Conservation (phyloP, 64 coral and sea anemone species). For the Actinia equina region DNA sequence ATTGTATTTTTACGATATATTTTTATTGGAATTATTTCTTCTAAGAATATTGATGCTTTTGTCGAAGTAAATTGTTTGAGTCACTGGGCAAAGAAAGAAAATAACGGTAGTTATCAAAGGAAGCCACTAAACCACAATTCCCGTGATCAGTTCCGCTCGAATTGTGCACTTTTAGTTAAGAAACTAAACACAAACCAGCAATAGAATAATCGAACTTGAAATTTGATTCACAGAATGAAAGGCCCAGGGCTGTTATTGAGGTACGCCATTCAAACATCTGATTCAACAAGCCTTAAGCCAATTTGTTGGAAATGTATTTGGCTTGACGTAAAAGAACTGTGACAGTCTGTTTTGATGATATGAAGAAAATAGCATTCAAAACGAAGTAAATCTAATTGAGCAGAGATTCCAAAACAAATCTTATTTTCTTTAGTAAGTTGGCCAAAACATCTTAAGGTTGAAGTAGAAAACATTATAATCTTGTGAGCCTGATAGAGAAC, state of each 20-base stretch:
- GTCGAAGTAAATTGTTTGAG: not conserved
- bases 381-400: not conserved
- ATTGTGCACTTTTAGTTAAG: conserved; percentile 37
- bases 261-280: not conserved
- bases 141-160: conserved; percentile 9
- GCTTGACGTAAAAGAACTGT: not conserved
- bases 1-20: not conserved
- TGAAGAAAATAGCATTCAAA: conserved; percentile 6
- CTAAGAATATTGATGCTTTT: not conserved
- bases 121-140: conserved; percentile 27
- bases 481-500: not conserved
- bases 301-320: not conserved
- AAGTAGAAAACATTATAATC: conserved; percentile 4
- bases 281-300: conserved; percentile 8
- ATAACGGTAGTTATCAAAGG: conserved; percentile 29
- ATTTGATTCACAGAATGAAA: not conserved
- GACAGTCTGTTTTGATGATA: not conserved
- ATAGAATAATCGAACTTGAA: not conserved
- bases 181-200: conserved; percentile 5
- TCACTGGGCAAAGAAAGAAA: not conserved
- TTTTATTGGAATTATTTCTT: not conserved
- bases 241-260: not conserved
- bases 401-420: not conserved
- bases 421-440: not conserved
- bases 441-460: not conserved